Conservation (phyloP, 2,888 invertebrate species). For the Marasmarcha lunaedactyla region DNA sequence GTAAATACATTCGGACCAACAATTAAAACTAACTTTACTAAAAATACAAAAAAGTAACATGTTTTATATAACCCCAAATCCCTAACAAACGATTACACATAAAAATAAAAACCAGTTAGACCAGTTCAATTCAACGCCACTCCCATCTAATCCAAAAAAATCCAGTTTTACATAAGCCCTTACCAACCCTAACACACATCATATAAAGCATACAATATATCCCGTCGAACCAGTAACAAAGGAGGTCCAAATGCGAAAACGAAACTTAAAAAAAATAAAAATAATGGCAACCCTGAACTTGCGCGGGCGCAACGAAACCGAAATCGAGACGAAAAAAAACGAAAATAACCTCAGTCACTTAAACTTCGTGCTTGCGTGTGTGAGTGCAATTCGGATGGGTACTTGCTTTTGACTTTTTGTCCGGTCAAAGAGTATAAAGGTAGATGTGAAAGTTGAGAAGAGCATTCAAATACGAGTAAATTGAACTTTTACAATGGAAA, state of each 20-base stretch:
- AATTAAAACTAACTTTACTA: no score
- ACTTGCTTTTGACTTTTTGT: conserved; percentile 30
- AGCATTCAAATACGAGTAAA: no score
- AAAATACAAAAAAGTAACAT: no score
- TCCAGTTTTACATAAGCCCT: conserved; percentile 6
- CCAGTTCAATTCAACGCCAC: no score
- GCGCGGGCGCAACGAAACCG: conserved; percentile 32
- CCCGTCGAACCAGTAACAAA: conserved; percentile 8
- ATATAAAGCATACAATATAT: conserved; percentile 3
- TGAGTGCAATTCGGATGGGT: conserved; percentile 48
- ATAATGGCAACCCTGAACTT: conserved; percentile 30
- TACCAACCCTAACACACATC: no score
- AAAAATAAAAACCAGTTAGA: no score
- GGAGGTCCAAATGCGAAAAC: conserved; percentile 12
- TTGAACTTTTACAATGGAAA: no score
- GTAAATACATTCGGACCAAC: no score
- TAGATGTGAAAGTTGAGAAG: conserved; percentile 11
- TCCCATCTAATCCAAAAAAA: no score
- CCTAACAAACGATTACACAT: no score
- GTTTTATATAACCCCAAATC: no score
- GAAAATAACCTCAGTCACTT: conserved; percentile 49
- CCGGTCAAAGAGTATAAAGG: conserved; percentile 28
- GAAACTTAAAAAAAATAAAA: conserved; percentile 24
- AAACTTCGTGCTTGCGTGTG: conserved; percentile 24
- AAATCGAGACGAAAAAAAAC: conserved; percentile 42